These are phyloP conservation scores for Rutpela maculata DNA, from an alignment of 2,888 invertebrate species.

Conservation along the genomic window DNA sequence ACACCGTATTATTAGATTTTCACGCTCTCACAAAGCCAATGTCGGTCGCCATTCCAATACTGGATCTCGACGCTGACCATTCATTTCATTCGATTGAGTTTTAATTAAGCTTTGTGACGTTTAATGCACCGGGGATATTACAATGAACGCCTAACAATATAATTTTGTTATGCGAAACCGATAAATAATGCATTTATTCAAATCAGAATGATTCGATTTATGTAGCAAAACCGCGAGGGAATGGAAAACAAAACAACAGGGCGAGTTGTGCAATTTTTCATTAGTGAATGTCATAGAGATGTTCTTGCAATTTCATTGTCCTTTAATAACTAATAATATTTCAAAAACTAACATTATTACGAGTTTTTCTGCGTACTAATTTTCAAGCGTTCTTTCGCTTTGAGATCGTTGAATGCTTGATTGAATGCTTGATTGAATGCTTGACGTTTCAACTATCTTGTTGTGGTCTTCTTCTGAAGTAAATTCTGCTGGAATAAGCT, in stretches of 20 bases:
- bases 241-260: slow-evolving; percentile 1
- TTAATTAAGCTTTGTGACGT: slow-evolving; percentile 41
- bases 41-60: slow-evolving; percentile 8
- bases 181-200: slow-evolving; percentile 35
- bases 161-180: slow-evolving; percentile 19
- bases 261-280: neutral
- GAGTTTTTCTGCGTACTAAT: too few relatives aligned
- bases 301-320: neutral
- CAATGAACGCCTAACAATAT: slow-evolving; percentile 13
- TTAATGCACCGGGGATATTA: slow-evolving; percentile 37
- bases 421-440: too few relatives aligned
- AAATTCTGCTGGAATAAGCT: too few relatives aligned
- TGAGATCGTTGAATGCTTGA: too few relatives aligned
- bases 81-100: slow-evolving; percentile 25
- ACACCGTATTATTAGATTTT: slow-evolving; percentile 17
- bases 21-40: neutral
- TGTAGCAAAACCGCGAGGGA: neutral
- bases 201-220: slow-evolving; percentile 22
- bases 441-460: too few relatives aligned
- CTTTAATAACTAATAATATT: too few relatives aligned
- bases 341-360: too few relatives aligned
- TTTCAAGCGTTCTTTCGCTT: too few relatives aligned
- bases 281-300: neutral
- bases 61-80: neutral
- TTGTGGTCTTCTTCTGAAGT: too few relatives aligned